Evolutionary conservation across 1,140 invertebrate species (phyloP).

Genomic region (silkworm (Bombyx mori)): ASM3026992v2 NC_085129.1:15047501-15048000

Average conservation of each 20-base stretch:
- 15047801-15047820: not conserved
- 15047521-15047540: too few relatives aligned
- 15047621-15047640: too few relatives aligned
- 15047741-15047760: slow-evolving; percentile 67
- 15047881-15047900: not conserved
- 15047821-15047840: not conserved
- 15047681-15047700: slow-evolving; percentile 74
- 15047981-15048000: too few relatives aligned
- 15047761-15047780: slow-evolving; percentile 66
- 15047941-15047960: too few relatives aligned
- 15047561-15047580: too few relatives aligned
- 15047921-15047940: not conserved
- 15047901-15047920: slow-evolving; percentile 3
- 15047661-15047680: not conserved
- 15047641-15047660: too few relatives aligned
- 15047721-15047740: slow-evolving; percentile 66
- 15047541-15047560: too few relatives aligned
- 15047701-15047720: slow-evolving; percentile 73
- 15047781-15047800: slow-evolving; percentile 73
- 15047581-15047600: too few relatives aligned
- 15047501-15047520: too few relatives aligned
- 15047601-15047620: too few relatives aligned
- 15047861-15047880: not conserved
- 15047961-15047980: too few relatives aligned
- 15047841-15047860: not conserved